Conservation (phyloP, 2,113 vertebrate species). For the Asarcornis scutulata region DNA sequence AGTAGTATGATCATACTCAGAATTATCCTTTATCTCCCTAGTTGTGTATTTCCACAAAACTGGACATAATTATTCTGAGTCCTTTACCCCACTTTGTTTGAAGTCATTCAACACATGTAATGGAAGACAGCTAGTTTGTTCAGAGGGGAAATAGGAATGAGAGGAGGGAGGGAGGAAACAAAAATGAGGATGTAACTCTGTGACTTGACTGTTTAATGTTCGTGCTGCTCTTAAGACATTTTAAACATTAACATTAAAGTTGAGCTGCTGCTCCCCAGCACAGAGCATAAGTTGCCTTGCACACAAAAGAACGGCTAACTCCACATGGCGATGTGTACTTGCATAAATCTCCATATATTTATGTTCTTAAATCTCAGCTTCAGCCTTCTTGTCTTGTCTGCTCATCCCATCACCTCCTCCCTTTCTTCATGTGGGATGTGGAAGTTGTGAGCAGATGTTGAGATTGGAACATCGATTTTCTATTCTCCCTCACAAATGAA, state of each 20-base stretch:
- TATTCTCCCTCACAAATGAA: constrained; percentile 29
- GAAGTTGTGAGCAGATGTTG: neutral
- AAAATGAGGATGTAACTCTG: neutral
- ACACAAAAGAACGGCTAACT: neutral
- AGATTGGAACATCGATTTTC: neutral
- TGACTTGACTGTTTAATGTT: neutral
- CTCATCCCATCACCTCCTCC: constrained; percentile 9
- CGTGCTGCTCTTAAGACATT: neutral
- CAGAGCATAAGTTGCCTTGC: neutral
- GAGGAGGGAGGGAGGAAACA: neutral
- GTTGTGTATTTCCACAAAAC: neutral
- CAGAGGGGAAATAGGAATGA: neutral
- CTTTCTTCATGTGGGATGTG: neutral
- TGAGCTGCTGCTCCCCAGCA: neutral
- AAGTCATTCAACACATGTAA: neutral
- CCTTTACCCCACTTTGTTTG: neutral
- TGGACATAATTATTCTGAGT: neutral
- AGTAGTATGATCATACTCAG: neutral
- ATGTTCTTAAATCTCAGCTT: neutral
- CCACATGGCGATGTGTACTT: neutral
- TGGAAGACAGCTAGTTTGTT: neutral
- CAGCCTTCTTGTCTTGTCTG: neutral
- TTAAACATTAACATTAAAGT: neutral
- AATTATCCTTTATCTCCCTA: neutral
- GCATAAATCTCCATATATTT: neutral